Base-by-base conservation (phyloP, 2,888 invertebrate genomes). In the Danaus chrysippus region DNA sequence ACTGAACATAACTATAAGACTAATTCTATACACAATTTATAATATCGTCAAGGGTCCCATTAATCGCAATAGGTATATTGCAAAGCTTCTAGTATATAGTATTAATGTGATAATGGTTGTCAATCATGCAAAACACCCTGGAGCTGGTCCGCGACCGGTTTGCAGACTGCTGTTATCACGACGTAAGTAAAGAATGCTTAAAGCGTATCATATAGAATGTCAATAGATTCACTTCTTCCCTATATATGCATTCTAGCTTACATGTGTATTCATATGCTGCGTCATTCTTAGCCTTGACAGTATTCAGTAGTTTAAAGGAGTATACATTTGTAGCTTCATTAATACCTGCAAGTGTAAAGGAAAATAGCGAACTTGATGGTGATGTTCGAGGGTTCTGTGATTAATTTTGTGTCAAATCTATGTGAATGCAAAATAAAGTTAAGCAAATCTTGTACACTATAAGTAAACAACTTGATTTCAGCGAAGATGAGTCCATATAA, bases 61-160 rank as follows among this genome's bases (percentile, higher is more conserved):
- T 67, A 71, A 68, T 63, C 61, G 66, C 67, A 67, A 73, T 76
- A 73, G 49, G 49, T 76, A 73, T 83, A 80, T 83, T 79, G 76
- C 78, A 69, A 73, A 81, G 87, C 85, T 86, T 86, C 74, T 87
- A 83, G 83, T 86, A 77, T 82, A 79, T 83, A 83, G 78, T 87
- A 90, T 89, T 90, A 91, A 90, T 90, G 80, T 87, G 78, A 86
- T 87, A 83, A 89, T 90, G 89, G 88, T 91, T 91, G 88, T 90
- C 89, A 82, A 87, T 90, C 89, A 90, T 90, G 91, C 91, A 82
- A 86, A 34, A 85, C 89, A 74, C 70, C 82, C 80, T 78, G 89
- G 89, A 87, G 88, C 79, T 77, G 72, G 71, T 78, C 79, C 78
- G 81, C 83, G 81, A 80, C 83, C 84, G 76, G 84, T 79, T 80